Conservation (phyloP, 2,797 vertebrate species). For the Echiichthys vipera region DNA sequence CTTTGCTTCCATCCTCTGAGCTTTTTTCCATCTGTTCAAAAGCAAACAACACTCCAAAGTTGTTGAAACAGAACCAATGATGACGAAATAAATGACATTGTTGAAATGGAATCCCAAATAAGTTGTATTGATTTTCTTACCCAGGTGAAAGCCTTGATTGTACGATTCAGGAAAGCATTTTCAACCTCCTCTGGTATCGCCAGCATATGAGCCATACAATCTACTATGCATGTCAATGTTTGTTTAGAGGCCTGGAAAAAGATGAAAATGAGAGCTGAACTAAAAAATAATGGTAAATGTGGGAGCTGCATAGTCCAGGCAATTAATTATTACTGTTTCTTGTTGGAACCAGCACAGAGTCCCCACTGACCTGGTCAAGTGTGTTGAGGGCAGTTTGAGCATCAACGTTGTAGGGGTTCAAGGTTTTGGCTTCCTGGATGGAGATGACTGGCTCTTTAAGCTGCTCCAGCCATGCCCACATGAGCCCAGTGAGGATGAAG, state of each 20-base stretch:
- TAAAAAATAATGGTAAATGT: neutral
- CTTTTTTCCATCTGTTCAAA: constrained; percentile 82
- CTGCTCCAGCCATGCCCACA: constrained; percentile 99
- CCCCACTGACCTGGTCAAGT: constrained; percentile 86
- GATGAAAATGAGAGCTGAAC: neutral
- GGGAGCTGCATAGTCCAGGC: neutral
- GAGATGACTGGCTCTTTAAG: constrained; percentile 93
- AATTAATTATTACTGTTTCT: neutral
- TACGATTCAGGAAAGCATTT: constrained; percentile 87
- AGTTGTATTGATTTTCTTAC: constrained; percentile 73
- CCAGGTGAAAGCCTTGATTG: constrained; percentile 93
- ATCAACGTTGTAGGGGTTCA: constrained; percentile 81
- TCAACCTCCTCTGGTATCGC: constrained; percentile 88
- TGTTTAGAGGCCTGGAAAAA: constrained; percentile 87
- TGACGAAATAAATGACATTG: accelerated
- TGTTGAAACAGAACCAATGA: neutral
- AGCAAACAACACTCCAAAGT: constrained; percentile 3
- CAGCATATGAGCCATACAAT: constrained; percentile 89
- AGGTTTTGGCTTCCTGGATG: constrained; percentile 79
- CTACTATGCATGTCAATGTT: constrained; percentile 90
- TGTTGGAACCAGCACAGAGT: neutral
- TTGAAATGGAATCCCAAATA: neutral
- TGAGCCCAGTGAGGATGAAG: constrained; percentile 91
- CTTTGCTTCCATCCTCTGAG: constrained; percentile 80
- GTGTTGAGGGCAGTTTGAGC: constrained; percentile 82